These are phyloP conservation scores for Chaetodon auriga DNA, from an alignment of 2,113 vertebrate genomes.

Conservation along the genomic window DNA sequence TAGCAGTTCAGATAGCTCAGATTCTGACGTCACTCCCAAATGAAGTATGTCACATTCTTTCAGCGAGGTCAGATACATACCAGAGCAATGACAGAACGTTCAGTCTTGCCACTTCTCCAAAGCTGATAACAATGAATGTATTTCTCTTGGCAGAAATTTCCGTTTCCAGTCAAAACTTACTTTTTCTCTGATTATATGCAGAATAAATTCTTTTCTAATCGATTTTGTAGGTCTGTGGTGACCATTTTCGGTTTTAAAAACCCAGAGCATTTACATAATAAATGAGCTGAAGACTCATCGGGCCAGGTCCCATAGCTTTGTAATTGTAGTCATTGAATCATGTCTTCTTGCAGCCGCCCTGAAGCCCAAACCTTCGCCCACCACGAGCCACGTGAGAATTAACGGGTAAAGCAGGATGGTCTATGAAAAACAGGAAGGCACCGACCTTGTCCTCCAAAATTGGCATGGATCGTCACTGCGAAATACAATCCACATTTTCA, in stretches of 20 bases:
- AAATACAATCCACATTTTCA: conserved; percentile 81
- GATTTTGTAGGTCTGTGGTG: not conserved
- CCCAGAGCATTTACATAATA: not conserved
- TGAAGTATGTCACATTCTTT: too few relatives aligned
- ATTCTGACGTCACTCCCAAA: not conserved
- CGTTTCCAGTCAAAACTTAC: not conserved
- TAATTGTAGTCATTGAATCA: not conserved
- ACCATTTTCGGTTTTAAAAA: not conserved
- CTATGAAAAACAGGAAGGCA: conserved; percentile 38
- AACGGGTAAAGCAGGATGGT: conserved; percentile 37
- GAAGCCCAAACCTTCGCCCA: conserved; percentile 8
- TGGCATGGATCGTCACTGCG: conserved; percentile 75
- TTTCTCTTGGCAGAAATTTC: not conserved
- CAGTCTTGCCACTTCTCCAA: not conserved
- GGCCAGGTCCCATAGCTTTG: not conserved
- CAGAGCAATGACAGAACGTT: too few relatives aligned
- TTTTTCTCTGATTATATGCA: not conserved
- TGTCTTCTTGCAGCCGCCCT: conserved; percentile 11
- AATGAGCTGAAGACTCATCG: not conserved
- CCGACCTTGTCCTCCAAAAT: conserved; percentile 78
- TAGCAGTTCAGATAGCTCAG: not conserved
- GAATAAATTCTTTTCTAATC: not conserved
- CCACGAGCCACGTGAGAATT: conserved; percentile 20
- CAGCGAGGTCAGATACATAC: too few relatives aligned
- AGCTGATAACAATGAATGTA: not conserved